Evolutionary conservation across 1,140 invertebrate species (phyloP), one percentile per base, ranked within the genome.

Genomic region (Neodiprion pinetum): DNA sequence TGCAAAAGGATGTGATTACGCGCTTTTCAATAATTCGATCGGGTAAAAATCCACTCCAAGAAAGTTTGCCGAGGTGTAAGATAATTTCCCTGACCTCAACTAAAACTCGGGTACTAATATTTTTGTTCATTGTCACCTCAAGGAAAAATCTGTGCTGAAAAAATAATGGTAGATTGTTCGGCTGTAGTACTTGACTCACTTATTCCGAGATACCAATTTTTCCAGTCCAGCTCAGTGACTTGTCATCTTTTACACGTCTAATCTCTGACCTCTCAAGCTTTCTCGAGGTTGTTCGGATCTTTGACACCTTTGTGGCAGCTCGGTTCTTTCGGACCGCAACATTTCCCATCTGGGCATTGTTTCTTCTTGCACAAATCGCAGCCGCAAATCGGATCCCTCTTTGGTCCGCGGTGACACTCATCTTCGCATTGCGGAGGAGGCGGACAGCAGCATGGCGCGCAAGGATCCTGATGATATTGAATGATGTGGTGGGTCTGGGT

Each of bases 281-380:
- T 17, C 11, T 61, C n/a, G 53, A 61, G 53, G n/a, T 61, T 5
- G 53, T 5, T 61, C 9, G 53, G 53, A 61, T 61, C 53, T 61
- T 61, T 61, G 53, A 61, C 53, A 61, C 53, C 53, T 61, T 61
- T 61, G 3, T 61, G 53, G 9, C 53, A 61, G 9, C 53, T 61
- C n/a, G 53, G 53, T 61, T 61, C 53, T 61, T 61, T 61, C 53
- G 53, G 53, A 7, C 53, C 53, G 53, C 53, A 61, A 9, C 53
- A 61, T 61, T 61, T 61, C n/a, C 53, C 53, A 17, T 61, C 53
- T 61, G 53, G 53, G 53, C 53, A 61, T 61, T 17, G 53, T 61
- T 61, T 61, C 53, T 61, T 61, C 53, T 61, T 61, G 53, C 53
- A 61, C 53, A 61, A 17, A 61, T 61, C 53, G n/a, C 53, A 61